These are phyloP conservation scores for Thecocarcelia acutangulata DNA, from an alignment of 2,888 invertebrate species.

Conservation along the genomic window DNA sequence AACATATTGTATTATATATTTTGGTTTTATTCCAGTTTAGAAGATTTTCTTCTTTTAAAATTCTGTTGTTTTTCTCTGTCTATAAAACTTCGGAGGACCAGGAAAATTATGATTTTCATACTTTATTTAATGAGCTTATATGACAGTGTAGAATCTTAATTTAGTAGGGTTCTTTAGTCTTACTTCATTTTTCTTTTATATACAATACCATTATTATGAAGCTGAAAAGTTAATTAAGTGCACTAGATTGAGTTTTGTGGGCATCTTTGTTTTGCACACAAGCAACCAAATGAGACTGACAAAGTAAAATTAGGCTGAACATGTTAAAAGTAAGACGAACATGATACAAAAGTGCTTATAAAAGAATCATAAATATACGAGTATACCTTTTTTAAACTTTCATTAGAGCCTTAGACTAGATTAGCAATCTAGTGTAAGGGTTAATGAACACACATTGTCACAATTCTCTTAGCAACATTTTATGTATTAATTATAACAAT, in stretches of 20 bases:
- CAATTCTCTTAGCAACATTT: background rate
- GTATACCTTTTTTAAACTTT: too few relatives aligned
- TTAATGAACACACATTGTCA: background rate
- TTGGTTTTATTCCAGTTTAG: background rate
- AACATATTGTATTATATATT: too few relatives aligned
- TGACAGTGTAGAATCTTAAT: conserved; percentile 27
- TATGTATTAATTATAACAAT: background rate
- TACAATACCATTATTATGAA: conserved; percentile 41
- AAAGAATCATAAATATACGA: too few relatives aligned
- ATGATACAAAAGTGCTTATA: background rate
- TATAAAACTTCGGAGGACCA: background rate
- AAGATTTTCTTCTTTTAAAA: conserved; percentile 23
- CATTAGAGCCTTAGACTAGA: conserved; percentile 3
- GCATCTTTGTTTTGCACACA: conserved; percentile 6
- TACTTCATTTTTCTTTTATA: conserved; percentile 25
- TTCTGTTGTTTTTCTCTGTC: conserved; percentile 1
- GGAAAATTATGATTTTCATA: conserved; percentile 45
- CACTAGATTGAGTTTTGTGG: conserved; percentile 12
- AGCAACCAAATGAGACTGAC: background rate
- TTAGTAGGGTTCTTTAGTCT: conserved; percentile 21
- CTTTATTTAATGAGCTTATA: conserved; percentile 47
- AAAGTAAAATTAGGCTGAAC: conserved; percentile 28
- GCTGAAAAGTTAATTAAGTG: conserved; percentile 60
- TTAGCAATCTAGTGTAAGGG: background rate
- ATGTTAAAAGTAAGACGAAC: conserved; percentile 27